phyloP scores from a whole-genome alignment of 2,797 vertebrate genomes.

The Melanotaenia maccullochi region DNA sequence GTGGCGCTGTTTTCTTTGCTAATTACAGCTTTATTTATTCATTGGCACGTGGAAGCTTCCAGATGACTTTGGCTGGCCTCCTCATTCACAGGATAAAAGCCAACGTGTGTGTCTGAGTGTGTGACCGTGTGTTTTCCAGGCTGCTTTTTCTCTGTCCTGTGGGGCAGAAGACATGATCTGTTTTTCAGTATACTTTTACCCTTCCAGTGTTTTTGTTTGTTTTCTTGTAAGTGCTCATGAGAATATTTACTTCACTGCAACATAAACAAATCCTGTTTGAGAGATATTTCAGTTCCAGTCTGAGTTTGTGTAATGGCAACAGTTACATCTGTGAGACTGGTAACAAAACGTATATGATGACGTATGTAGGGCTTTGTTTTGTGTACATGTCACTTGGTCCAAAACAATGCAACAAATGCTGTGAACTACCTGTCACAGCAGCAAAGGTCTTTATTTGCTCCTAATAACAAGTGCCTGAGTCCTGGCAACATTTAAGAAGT shows the following conservation, averaged over 20 bases:
- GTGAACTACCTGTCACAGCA: neutral
- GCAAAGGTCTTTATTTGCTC: neutral
- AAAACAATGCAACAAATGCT: neutral
- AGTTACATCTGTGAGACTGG: neutral
- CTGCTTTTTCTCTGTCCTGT: conserved; percentile 20
- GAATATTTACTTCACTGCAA: conserved; percentile 4
- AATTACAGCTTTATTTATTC: conserved; percentile 79
- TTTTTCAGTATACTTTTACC: conserved; percentile 10
- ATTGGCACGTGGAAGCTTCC: conserved; percentile 75
- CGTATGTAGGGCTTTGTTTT: neutral
- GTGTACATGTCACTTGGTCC: neutral
- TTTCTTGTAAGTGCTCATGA: neutral
- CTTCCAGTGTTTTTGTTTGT: neutral
- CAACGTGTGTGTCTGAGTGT: conserved; percentile 22
- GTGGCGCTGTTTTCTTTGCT: conserved; percentile 83
- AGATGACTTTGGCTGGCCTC: conserved; percentile 77
- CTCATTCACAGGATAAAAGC: conserved; percentile 59
- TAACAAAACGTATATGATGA: neutral
- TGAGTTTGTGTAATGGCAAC: neutral
- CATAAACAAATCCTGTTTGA: conserved; percentile 8
- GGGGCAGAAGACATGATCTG: conserved; percentile 42
- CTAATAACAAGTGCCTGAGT: neutral
- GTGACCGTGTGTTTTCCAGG: conserved; percentile 21
- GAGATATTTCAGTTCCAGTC: neutral
- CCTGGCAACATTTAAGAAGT: neutral